Percentiles rank a stretch among this genome's conserved stretches.
Evolutionary conservation across 2,797 vertebrate genomes (phyloP).

Genomic region (Cirrhinus molitorella): DNA sequence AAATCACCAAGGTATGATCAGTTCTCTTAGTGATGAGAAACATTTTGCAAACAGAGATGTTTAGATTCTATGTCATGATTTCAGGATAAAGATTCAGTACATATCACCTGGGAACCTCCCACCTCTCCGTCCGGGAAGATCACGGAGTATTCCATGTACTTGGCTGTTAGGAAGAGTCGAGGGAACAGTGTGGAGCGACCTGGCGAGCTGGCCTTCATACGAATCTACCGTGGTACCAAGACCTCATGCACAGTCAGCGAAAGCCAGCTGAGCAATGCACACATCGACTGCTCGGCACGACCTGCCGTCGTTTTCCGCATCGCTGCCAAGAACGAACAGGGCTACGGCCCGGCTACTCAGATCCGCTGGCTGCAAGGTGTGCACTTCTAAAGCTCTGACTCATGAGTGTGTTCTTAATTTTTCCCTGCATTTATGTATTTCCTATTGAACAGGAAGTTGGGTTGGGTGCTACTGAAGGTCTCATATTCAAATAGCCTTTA

Average conservation of each 20-base stretch:
- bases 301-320: constrained; percentile 97
- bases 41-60: not conserved
- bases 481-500: not conserved
- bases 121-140: constrained; percentile 92
- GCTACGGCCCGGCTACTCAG: constrained; percentile 96
- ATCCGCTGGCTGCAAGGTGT: constrained; percentile 98
- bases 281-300: constrained; percentile 90
- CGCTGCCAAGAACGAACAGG: constrained; percentile 96
- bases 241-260: constrained; percentile 88
- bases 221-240: constrained; percentile 95
- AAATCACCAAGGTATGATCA: constrained; percentile 89
- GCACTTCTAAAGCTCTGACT: not conserved
- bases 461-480: no score
- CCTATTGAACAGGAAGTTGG: no score
- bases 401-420: not conserved
- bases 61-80: not conserved
- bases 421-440: no score
- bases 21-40: not conserved
- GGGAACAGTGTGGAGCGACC: constrained; percentile 78
- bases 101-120: constrained; percentile 97
- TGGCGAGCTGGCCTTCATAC: constrained; percentile 91
- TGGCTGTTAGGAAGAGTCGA: constrained; percentile 90
- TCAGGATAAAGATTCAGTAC: constrained; percentile 90
- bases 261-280: constrained; percentile 89
- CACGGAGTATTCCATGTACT: constrained; percentile 95